Conservation (phyloP, 2,113 vertebrate genomes). For the Cololabis saira region DNA sequence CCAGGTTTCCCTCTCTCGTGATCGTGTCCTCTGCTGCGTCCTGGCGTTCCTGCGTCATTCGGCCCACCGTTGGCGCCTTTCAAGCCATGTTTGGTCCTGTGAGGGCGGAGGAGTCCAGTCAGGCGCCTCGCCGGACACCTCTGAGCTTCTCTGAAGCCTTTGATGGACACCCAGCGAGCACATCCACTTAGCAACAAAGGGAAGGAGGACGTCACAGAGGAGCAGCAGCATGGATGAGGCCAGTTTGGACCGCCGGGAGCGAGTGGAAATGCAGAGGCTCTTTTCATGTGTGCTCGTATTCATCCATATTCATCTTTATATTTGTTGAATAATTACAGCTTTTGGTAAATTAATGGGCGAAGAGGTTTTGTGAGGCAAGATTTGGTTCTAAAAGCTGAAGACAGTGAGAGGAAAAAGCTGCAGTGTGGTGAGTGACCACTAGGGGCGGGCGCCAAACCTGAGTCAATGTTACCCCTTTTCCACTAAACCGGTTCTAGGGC, state of each 20-base stretch:
- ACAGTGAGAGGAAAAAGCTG: too few relatives aligned
- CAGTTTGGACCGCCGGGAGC: slow-evolving; percentile 14
- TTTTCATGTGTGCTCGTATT: slow-evolving; percentile 33
- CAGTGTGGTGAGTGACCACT: too few relatives aligned
- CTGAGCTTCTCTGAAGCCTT: slow-evolving; percentile 47
- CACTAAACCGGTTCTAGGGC: too few relatives aligned
- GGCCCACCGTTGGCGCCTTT: slow-evolving; percentile 19
- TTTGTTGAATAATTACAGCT: too few relatives aligned
- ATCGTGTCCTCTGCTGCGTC: too few relatives aligned
- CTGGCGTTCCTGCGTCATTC: too few relatives aligned
- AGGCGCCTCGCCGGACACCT: slow-evolving; percentile 49
- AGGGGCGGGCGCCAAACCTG: too few relatives aligned
- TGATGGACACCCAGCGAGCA: slow-evolving; percentile 60
- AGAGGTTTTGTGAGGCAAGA: too few relatives aligned
- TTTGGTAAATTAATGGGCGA: too few relatives aligned
- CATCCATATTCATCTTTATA: slow-evolving; percentile 23
- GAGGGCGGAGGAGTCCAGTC: slow-evolving; percentile 50
- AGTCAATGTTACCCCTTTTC: too few relatives aligned
- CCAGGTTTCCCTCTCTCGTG: too few relatives aligned
- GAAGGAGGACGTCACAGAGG: slow-evolving; percentile 39
- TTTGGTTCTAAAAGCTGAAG: too few relatives aligned
- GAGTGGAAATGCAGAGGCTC: slow-evolving; percentile 1
- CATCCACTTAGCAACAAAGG: slow-evolving; percentile 61
- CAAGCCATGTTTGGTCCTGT: slow-evolving; percentile 24
- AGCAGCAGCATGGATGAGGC: slow-evolving; percentile 5